Evolutionary conservation across 2,797 vertebrate species (phyloP).

Genomic region (Orientallactaga sibirica): DNA sequence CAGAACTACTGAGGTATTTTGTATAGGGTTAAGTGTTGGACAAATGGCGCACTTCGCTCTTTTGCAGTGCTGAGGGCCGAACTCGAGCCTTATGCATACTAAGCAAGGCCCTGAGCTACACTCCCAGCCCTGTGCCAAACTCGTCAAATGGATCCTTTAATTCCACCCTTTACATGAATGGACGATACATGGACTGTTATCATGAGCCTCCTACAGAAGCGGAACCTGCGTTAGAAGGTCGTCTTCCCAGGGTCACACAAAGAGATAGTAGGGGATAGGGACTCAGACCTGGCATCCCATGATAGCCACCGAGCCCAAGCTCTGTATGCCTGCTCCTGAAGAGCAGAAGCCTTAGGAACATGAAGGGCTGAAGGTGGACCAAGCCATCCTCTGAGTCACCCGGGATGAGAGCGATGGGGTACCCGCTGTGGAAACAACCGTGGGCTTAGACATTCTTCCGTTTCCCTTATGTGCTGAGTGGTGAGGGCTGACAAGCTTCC

Average conservation of each 20-base stretch:
- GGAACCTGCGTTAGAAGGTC: not conserved
- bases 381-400: not conserved
- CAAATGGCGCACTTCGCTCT: not conserved
- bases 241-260: not conserved
- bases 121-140: not conserved
- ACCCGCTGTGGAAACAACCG: fast-evolving
- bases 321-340: not conserved
- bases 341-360: not conserved
- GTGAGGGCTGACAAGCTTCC: not conserved
- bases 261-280: not conserved
- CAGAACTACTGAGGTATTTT: not conserved
- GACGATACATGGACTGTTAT: not conserved
- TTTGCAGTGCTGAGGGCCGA: not conserved
- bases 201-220: not conserved
- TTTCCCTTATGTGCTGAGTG: not conserved
- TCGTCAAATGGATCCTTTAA: not conserved
- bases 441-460: no score
- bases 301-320: not conserved
- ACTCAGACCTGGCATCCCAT: fast-evolving
- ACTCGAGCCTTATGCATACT: no score
- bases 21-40: not conserved
- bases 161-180: not conserved
- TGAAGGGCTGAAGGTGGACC: not conserved
- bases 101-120: not conserved
- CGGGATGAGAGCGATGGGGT: fast-evolving